Base-by-base conservation (phyloP, 2,113 vertebrate species). In the Parotia lawesii region DNA sequence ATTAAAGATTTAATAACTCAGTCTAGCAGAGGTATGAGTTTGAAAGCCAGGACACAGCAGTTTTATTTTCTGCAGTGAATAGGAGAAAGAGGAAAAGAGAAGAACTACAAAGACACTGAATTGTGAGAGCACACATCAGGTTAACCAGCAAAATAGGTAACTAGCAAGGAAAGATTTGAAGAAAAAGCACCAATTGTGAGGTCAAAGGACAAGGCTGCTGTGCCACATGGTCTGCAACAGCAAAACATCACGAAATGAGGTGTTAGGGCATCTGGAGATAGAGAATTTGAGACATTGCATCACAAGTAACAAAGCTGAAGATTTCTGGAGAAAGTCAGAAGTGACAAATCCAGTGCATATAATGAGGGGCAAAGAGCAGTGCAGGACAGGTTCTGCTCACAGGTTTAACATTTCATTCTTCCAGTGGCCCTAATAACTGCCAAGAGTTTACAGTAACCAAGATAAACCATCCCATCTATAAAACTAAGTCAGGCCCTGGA, bases 171-270 rank as follows among this genome's bases (percentile, higher is more conserved):
- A 42, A 78, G 25, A 78, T 60, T 10, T 50, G 47, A 85, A n/a
- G 38, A 38, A 77, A 61, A 77, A 45, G 11, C 31, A 50, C 21
- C 1, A 9, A 77, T 9, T 54, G 10, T 1, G 3, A 82, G 27
- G 21, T 14, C 18, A 67, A 61, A 89, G 35, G 14, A 60, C 23
- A 71, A 70, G 18, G 33, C 23, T 58, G n/a, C 31, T 80, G 25
- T 28, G 22, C 21, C 31, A 40, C 16, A 12, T 15, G 11, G 9
- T 78, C 22, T 72, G 21, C 2, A 2, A 44, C 0, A 27, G 35
- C 27, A 64, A 54, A 90, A 61, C 15, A 54, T 6, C 22, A 31
- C 0, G 0, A 25, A 58, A 2, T n/a, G 50, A 58, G 23, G 15
- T 25, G 23, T 28, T 60, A 56, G 2, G 10, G 23, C 19, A 58